Evolutionary conservation across 2,888 invertebrate species (phyloP).

Genomic region (Patella ulyssiponensis): DNA sequence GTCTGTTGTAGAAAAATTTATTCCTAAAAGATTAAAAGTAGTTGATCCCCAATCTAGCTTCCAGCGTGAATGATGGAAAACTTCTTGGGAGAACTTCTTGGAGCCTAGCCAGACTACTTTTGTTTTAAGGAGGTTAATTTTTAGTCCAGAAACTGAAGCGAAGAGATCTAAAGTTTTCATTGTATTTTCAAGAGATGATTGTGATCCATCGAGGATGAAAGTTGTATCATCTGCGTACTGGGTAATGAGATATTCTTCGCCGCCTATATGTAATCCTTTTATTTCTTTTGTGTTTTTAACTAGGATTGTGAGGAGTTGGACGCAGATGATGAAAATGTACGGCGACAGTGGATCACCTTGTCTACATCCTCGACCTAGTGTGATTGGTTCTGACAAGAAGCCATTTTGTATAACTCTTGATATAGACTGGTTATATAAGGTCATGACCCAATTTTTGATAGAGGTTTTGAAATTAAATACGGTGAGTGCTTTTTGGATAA

Average conservation of each 20-base stretch:
- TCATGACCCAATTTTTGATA: not conserved
- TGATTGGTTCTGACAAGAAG: not conserved
- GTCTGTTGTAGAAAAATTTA: constrained; percentile 13
- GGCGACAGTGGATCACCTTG: constrained; percentile 14
- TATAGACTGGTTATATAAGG: not conserved
- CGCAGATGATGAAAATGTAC: constrained; percentile 20
- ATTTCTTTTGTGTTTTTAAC: constrained; percentile 17
- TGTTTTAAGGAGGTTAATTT: constrained; percentile 6
- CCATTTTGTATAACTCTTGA: constrained; percentile 3
- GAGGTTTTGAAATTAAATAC: constrained; percentile 3
- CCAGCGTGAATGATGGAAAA: constrained; percentile 11
- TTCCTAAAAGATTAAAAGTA: constrained; percentile 10
- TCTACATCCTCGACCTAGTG: constrained; percentile 14
- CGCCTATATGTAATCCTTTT: constrained; percentile 16
- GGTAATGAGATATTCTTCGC: constrained; percentile 7
- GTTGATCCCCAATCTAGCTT: constrained; percentile 10
- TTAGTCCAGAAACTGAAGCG: not conserved
- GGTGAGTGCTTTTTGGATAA: constrained; percentile 5
- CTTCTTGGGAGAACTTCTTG: not conserved
- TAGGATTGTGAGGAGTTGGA: constrained; percentile 15
- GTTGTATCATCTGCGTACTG: constrained; percentile 23
- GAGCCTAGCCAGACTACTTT: constrained; percentile 6
- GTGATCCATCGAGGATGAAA: constrained; percentile 16
- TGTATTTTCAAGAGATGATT: constrained; percentile 3
- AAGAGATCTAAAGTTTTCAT: not conserved